Evolutionary conservation across 2,888 invertebrate genomes (phyloP).

Genomic region (Andrena camellia): DNA sequence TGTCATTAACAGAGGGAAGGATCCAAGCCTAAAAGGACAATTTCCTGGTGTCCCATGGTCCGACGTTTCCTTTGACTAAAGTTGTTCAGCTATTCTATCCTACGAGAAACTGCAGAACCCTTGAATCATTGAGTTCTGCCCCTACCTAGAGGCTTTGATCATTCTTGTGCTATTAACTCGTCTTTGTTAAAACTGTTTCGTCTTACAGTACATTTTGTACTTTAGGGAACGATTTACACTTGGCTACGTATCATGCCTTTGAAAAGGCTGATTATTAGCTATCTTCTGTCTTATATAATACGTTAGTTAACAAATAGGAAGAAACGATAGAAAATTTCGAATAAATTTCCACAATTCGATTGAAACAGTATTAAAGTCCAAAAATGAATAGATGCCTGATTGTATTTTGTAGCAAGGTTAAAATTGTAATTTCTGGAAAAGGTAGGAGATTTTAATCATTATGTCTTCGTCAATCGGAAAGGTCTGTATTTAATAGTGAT

Average conservation of each 20-base stretch:
- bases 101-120: conserved; percentile 23
- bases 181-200: background rate
- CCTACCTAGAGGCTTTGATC: conserved; percentile 34
- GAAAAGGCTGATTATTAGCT: background rate
- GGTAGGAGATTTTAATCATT: background rate
- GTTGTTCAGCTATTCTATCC: conserved; percentile 41
- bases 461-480: background rate
- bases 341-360: too few species aligned
- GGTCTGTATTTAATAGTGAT: background rate
- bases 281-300: too few species aligned
- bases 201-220: background rate
- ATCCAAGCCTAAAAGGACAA: conserved; percentile 65
- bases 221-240: background rate
- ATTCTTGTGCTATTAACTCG: conserved; percentile 23
- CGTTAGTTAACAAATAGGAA: too few species aligned
- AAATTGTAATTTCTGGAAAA: too few species aligned
- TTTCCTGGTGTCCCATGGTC: conserved; percentile 74
- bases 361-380: too few species aligned
- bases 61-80: conserved; percentile 63
- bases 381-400: too few species aligned
- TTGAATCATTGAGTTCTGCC: conserved; percentile 7
- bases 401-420: too few species aligned
- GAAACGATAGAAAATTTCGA: too few species aligned
- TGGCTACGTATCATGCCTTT: background rate
- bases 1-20: conserved; percentile 57